These are phyloP conservation scores for Metaphire vulgaris DNA, from an alignment of 1,140 invertebrate species.

Conservation along the genomic window DNA sequence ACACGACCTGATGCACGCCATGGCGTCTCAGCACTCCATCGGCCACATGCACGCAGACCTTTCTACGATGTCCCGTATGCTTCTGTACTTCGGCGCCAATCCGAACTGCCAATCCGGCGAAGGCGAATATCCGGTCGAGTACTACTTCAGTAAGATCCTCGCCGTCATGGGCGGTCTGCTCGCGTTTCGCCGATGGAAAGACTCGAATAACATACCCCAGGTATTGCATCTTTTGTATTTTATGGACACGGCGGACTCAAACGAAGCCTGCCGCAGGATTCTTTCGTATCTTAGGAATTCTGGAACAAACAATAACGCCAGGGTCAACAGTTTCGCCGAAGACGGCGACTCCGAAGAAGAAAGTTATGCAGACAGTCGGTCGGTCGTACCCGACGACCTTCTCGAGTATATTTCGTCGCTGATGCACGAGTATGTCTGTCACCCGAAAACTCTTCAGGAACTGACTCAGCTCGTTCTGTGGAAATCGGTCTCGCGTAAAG, in stretches of 20 bases:
- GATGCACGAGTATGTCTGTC: not conserved
- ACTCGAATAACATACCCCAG: constrained; percentile 2
- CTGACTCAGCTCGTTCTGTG: constrained; percentile 13
- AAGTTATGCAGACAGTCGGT: not conserved
- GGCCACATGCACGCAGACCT: constrained; percentile 27
- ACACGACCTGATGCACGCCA: constrained; percentile 19
- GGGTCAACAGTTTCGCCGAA: not conserved
- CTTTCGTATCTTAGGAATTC: not conserved
- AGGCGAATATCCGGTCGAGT: constrained; percentile 16
- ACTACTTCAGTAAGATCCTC: constrained; percentile 21
- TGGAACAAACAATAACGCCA: not conserved
- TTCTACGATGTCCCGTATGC: constrained; percentile 22
- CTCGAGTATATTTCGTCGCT: not conserved
- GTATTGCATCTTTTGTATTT: constrained; percentile 16
- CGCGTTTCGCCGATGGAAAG: constrained; percentile 22
- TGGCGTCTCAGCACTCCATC: constrained; percentile 24
- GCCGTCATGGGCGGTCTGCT: constrained; percentile 25
- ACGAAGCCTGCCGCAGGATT: constrained; percentile 7
- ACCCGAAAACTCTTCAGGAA: constrained; percentile 9
- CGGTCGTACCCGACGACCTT: constrained; percentile 17
- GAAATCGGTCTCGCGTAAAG: not conserved
- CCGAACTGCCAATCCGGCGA: not conserved
- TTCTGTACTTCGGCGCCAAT: constrained; percentile 24
- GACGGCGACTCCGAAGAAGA: too few species aligned
- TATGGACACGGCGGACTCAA: constrained; percentile 18